Conservation (phyloP, 1,140 invertebrate species). For the Watersipora subatra region DNA sequence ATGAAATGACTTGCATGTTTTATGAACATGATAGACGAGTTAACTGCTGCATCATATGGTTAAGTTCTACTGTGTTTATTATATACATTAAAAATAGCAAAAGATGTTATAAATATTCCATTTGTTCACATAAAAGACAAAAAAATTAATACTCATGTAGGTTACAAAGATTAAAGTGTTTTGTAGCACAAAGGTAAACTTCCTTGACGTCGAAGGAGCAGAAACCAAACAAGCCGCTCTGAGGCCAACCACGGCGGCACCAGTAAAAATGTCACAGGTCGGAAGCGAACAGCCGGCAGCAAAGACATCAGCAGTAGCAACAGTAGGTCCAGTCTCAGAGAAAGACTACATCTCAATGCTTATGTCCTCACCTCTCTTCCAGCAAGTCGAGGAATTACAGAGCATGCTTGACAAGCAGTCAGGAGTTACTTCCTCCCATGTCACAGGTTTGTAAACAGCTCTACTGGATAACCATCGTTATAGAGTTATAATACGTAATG, state of each 20-base stretch:
- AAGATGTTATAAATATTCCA: too few species aligned
- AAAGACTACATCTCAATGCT: conserved; percentile 33
- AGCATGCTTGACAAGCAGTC: conserved; percentile 24
- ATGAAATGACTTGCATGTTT: too few species aligned
- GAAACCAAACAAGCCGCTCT: not conserved
- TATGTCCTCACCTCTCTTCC: conserved; percentile 34
- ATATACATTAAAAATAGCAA: too few species aligned
- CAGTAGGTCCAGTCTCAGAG: conserved; percentile 14
- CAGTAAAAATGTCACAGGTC: not conserved
- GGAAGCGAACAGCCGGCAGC: not conserved
- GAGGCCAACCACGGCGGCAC: not conserved
- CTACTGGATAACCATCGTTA: too few species aligned
- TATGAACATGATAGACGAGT: too few species aligned
- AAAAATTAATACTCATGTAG: too few species aligned
- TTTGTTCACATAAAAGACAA: too few species aligned
- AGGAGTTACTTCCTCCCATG: not conserved
- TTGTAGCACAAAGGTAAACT: conserved; percentile 4
- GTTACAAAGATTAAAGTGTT: too few species aligned
- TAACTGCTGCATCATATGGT: too few species aligned
- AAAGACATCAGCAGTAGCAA: not conserved
- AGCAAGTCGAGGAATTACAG: conserved; percentile 33
- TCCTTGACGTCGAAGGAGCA: conserved; percentile 3
- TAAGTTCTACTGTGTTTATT: too few species aligned
- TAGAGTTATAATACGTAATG: too few species aligned
- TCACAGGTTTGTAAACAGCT: too few species aligned